phyloP scores from a whole-genome alignment of 2,888 invertebrate genomes.

The Phasia obesa region DNA sequence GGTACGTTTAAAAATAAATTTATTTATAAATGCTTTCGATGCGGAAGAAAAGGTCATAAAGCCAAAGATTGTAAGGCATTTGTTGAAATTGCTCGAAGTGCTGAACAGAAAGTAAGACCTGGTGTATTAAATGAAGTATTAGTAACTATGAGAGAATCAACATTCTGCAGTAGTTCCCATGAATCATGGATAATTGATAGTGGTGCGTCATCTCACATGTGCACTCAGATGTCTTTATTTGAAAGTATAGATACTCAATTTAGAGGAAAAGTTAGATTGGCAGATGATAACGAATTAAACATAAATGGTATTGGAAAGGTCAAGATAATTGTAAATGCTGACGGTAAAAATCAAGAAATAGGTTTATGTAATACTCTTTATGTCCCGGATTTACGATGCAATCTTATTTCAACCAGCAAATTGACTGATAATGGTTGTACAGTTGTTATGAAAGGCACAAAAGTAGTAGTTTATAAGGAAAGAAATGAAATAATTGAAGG shows the following conservation, averaged over 20 bases:
- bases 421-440: slow-evolving; percentile 13
- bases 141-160: background rate
- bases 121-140: background rate
- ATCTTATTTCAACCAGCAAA: slow-evolving; percentile 14
- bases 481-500: background rate
- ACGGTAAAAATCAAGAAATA: background rate
- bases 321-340: background rate
- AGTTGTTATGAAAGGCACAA: background rate
- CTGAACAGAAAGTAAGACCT: too few species aligned
- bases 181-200: slow-evolving; percentile 37
- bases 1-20: slow-evolving; percentile 31
- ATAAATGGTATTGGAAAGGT: slow-evolving; percentile 3
- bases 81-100: slow-evolving; percentile 1
- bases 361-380: background rate
- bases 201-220: slow-evolving; percentile 32
- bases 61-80: slow-evolving; percentile 11
- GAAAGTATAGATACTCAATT: background rate
- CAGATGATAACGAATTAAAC: background rate
- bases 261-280: too few species aligned
- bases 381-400: background rate
- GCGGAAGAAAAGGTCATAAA: slow-evolving; percentile 30
- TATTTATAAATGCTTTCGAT: slow-evolving; percentile 25
- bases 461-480: slow-evolving; percentile 14
- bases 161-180: background rate
- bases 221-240: background rate